Evolutionary conservation across 2,797 vertebrate species (phyloP).

Genomic region (Diplodus puntazzo): DNA sequence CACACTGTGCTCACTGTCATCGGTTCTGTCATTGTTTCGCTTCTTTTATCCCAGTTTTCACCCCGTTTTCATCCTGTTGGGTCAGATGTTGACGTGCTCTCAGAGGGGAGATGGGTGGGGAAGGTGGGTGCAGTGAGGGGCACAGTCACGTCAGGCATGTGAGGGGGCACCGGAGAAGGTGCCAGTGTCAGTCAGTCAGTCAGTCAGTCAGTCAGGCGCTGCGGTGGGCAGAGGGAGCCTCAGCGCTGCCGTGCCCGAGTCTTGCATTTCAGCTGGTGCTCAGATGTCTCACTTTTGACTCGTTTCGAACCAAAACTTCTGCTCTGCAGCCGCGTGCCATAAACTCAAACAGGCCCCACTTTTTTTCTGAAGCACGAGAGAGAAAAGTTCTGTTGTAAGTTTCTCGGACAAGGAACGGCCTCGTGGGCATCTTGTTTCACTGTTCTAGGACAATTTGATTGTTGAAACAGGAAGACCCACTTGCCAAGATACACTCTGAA

Average conservation of each 20-base stretch:
- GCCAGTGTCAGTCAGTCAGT: slow-evolving; percentile 67
- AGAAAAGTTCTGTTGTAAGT: slow-evolving; percentile 42
- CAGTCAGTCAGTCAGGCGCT: background rate
- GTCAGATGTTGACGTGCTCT: slow-evolving; percentile 41
- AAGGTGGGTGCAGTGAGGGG: slow-evolving; percentile 44
- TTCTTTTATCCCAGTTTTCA: slow-evolving; percentile 48
- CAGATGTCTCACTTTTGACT: slow-evolving; percentile 31
- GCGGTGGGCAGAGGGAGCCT: slow-evolving; percentile 56
- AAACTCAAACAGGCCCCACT: slow-evolving; percentile 18
- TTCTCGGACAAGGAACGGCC: slow-evolving; percentile 43
- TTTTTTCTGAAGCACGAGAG: slow-evolving; percentile 35
- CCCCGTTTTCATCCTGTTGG: slow-evolving; percentile 53
- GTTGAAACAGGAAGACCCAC: slow-evolving; percentile 64
- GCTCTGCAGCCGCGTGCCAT: background rate
- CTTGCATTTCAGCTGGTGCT: slow-evolving; percentile 37
- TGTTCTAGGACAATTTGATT: slow-evolving; percentile 69
- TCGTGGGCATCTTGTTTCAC: slow-evolving; percentile 64
- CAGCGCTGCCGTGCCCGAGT: slow-evolving; percentile 17
- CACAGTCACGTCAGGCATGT: slow-evolving; percentile 70
- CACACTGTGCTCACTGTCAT: slow-evolving; percentile 52
- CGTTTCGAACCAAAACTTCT: slow-evolving; percentile 26
- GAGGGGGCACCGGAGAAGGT: slow-evolving; percentile 70
- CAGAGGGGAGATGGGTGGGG: background rate
- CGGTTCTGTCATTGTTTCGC: slow-evolving; percentile 52
- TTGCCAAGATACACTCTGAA: slow-evolving; percentile 59